A percentile compares a stretch with the other conserved stretches of the same genome.
Conservation (phyloP, 2,797 vertebrate genomes). For the Sarcophilus harrisii region DNA sequence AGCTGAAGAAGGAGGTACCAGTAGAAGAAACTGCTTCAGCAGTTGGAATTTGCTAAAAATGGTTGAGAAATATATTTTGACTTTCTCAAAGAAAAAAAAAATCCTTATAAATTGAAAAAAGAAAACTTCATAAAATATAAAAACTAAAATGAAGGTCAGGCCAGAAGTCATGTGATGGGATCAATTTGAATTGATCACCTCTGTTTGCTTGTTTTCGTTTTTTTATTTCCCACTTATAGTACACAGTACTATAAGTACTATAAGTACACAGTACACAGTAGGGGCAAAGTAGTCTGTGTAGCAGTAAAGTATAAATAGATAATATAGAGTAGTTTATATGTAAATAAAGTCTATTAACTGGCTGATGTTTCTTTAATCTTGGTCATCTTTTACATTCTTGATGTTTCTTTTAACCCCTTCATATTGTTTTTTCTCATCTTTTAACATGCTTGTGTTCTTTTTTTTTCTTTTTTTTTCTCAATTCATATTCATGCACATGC, state of each 20-base stretch:
- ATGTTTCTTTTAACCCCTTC: not conserved
- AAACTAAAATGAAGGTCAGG: not conserved
- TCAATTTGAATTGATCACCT: not conserved
- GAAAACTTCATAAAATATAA: not conserved
- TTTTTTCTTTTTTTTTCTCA: not conserved
- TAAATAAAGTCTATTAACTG: not conserved
- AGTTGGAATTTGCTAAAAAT: not conserved
- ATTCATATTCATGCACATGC: not conserved
- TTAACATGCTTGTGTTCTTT: not conserved
- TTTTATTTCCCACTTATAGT: not conserved
- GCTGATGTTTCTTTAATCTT: not conserved
- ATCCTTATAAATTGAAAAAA: not conserved
- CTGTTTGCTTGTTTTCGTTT: not conserved
- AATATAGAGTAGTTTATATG: not conserved
- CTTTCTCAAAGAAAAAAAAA: not conserved
- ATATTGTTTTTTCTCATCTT: not conserved
- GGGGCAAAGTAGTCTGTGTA: not conserved
- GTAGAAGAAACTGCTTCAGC: slow-evolving; percentile 4
- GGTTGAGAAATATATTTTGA: not conserved
- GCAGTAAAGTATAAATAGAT: not conserved
- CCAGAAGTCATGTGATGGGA: not conserved
- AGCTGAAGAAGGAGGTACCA: slow-evolving; percentile 81
- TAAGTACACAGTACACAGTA: too few relatives aligned
- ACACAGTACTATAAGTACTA: too few relatives aligned
- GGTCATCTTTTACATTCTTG: not conserved